These are phyloP conservation scores for Aphelenchoides besseyi DNA, from an alignment of 1,140 invertebrate species.

Conservation along the genomic window DNA sequence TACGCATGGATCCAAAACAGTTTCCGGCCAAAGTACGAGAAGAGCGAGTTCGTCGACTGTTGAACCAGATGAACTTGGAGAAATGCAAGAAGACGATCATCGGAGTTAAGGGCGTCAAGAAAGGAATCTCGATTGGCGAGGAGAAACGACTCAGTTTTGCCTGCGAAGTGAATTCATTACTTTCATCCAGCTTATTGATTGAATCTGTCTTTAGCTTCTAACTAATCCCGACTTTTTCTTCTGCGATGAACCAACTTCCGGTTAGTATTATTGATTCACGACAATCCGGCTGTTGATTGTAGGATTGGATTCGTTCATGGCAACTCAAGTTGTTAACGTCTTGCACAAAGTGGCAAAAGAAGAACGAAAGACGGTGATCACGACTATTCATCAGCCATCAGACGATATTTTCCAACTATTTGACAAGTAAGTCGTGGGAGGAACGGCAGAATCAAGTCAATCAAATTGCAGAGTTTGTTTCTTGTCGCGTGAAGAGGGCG, in stretches of 20 bases:
- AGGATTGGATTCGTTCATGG: constrained; percentile 76
- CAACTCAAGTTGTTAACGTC: constrained; percentile 71
- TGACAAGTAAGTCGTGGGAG: constrained; percentile 68
- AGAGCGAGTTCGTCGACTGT: constrained; percentile 66
- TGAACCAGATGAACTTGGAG: constrained; percentile 68
- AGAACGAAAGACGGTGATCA: constrained; percentile 74
- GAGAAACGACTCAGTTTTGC: constrained; percentile 64
- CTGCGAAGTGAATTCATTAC: constrained; percentile 47
- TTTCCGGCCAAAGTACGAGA: background rate
- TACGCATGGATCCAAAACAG: constrained; percentile 16
- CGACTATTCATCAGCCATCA: constrained; percentile 79
- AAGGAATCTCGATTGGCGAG: constrained; percentile 62
- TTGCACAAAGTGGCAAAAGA: constrained; percentile 38
- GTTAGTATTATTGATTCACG: too few species aligned
- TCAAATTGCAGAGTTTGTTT: constrained; percentile 30
- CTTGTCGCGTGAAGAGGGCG: constrained; percentile 52
- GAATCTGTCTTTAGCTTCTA: constrained; percentile 64
- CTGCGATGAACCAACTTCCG: constrained; percentile 78
- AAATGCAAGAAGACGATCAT: constrained; percentile 38
- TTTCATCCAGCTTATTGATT: background rate
- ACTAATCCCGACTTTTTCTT: constrained; percentile 74
- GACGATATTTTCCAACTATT: constrained; percentile 78
- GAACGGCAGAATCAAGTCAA: background rate
- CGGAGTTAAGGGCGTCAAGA: constrained; percentile 33
- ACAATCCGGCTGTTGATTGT: too few species aligned